phyloP scores from a whole-genome alignment of 2,113 vertebrate genomes.

The Ifrita kowaldi region DNA sequence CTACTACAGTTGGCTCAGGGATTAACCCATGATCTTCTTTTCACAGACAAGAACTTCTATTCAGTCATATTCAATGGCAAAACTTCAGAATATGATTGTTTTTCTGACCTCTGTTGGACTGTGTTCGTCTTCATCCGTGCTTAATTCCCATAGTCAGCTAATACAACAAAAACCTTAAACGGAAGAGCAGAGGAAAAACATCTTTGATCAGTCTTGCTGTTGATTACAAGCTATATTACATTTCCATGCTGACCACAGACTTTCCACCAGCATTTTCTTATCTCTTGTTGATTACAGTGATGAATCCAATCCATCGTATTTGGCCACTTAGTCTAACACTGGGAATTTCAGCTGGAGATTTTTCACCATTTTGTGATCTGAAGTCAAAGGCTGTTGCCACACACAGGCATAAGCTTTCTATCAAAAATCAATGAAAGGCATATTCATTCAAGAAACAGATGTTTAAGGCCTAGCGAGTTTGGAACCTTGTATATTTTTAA shows the following conservation, averaged over 20 bases:
- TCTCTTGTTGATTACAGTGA: background rate
- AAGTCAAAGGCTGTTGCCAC: background rate
- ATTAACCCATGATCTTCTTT: background rate
- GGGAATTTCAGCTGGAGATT: background rate
- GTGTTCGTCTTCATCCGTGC: background rate
- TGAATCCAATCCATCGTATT: background rate
- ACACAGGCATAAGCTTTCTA: background rate
- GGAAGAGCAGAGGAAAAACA: background rate
- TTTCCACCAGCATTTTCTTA: background rate
- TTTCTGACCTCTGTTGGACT: background rate
- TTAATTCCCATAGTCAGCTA: background rate
- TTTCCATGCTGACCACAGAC: background rate
- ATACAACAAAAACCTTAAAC: background rate
- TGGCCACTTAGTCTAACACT: background rate
- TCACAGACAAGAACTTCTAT: background rate
- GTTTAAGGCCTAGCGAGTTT: background rate
- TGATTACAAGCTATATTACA: background rate
- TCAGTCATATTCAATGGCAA: background rate
- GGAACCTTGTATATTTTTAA: background rate
- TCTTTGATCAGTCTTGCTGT: background rate
- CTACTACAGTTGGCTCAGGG: background rate
- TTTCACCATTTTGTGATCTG: background rate
- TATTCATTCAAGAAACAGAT: background rate
- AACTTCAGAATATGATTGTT: background rate
- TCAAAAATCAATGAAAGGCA: fast-evolving